Base-by-base conservation (phyloP, 2,113 vertebrate species). In the Alligator mississippiensis region DNA sequence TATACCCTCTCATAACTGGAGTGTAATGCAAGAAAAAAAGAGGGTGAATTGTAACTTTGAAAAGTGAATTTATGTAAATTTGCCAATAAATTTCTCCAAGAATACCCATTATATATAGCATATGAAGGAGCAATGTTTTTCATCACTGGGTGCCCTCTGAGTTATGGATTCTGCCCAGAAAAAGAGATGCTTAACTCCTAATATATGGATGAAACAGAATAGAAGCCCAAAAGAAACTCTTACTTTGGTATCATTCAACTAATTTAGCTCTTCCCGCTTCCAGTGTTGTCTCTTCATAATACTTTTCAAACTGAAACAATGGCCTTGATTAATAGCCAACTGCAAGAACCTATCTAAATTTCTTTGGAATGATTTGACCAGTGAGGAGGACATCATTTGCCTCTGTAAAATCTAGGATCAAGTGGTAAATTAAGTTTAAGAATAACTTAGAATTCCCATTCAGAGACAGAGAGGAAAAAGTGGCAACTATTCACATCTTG, bases 321-420 rank as follows among this genome's bases (percentile, higher is more conserved):
- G 0, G 27, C 0, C 0, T 66, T 62, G 15, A 47, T 30, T 8
- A 5, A 1, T 74, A 64, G 16, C 34, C 21, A 25, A 3, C 61
- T 25, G 22, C 19, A 82, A 72, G 4, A 5, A 55, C 19, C 21
- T 82, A 47, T 4, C 17, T 13, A 47, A 13, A 74, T 74, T 47
- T 74, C 34, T 74, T 24, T 22, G 19, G 10, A 38, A 64, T 64
- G 77, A 1, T 54, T 57, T 87, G n/a, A 58, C 59, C 38, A 24
- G 47, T 38, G 3, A 58, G 88, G 3, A 80, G 10, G 25, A 2
- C 6, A 47, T 83, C 22, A 4, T 11, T 68, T 34, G 5, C 0
- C 0, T 19, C 34, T 34, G 10, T 21, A n/a, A 70, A 55, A 0
- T 2, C 38, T 54, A 63, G 13, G 9, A 30, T 16, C 5, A 9